Conservation (phyloP, 2,888 invertebrate species). For the Metellina segmentata region DNA sequence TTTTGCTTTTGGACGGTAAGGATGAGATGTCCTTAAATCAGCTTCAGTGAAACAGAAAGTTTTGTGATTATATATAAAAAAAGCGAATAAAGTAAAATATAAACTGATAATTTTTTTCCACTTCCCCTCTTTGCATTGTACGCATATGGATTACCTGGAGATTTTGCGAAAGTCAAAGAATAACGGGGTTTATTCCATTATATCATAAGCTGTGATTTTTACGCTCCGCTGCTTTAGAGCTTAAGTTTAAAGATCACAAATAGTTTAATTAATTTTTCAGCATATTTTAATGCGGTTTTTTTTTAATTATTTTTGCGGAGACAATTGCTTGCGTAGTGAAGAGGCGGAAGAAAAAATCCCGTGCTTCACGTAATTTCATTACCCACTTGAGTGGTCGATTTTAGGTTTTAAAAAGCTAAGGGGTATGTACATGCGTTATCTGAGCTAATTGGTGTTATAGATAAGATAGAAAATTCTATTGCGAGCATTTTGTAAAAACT, state of each 20-base stretch:
- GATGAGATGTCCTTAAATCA: neutral
- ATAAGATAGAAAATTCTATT: neutral
- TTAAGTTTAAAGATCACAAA: neutral
- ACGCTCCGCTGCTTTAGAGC: neutral
- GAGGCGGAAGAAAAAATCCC: neutral
- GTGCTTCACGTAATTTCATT: neutral
- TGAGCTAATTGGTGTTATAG: neutral
- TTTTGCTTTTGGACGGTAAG: neutral
- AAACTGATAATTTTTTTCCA: too few species aligned
- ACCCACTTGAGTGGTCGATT: neutral
- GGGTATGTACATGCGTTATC: neutral
- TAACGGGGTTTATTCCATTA: neutral
- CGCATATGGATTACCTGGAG: too few species aligned
- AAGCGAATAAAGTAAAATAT: neutral
- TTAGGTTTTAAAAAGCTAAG: neutral
- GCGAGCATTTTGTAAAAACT: neutral
- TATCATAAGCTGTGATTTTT: neutral
- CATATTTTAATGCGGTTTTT: too few species aligned
- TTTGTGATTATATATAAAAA: neutral
- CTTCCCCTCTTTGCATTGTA: too few species aligned
- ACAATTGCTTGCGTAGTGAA: neutral
- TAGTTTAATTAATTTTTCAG: neutral
- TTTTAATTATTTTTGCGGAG: neutral
- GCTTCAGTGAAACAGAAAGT: conserved; percentile 26
- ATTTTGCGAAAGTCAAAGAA: neutral